A percentile compares a stretch with the other conserved stretches of the same genome.
phyloP scores from a whole-genome alignment of 2,113 vertebrate genomes.

The Phalacrocorax pelagicus region DNA sequence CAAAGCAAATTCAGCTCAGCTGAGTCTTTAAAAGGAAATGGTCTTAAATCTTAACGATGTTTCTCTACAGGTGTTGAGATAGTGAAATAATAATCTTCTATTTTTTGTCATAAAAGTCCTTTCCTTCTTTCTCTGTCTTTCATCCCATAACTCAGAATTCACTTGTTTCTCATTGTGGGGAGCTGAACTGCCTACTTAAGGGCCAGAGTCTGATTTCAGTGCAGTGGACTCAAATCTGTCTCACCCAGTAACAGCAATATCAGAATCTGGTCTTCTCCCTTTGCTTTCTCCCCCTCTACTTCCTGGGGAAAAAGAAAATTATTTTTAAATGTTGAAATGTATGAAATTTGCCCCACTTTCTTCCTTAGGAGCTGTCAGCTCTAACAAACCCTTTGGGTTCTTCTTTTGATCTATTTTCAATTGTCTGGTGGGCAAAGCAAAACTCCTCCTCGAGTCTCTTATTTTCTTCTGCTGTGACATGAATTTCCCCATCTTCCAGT shows the following conservation, averaged over 20 bases:
- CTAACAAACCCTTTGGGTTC: conserved; percentile 56
- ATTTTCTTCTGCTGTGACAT: conserved; percentile 36
- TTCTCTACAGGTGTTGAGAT: neutral
- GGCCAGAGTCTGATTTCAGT: neutral
- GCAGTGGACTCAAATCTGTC: neutral
- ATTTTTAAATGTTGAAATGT: conserved; percentile 6
- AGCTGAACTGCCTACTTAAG: neutral
- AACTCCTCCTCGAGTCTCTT: conserved; percentile 32
- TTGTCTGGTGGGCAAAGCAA: conserved; percentile 57
- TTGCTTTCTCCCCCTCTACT: neutral
- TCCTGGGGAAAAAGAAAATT: neutral
- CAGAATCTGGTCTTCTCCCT: neutral
- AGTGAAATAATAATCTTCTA: neutral
- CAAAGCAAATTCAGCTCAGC: neutral
- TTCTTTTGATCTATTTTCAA: conserved; percentile 58
- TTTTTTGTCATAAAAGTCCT: neutral
- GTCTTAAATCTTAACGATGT: neutral
- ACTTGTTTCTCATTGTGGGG: neutral
- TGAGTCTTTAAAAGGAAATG: neutral
- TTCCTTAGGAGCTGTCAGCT: conserved; percentile 46
- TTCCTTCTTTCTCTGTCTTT: neutral
- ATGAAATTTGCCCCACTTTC: conserved; percentile 57
- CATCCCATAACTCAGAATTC: neutral
- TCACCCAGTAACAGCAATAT: neutral
- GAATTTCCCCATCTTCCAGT: neutral